phyloP scores from a whole-genome alignment of 1,140 invertebrate genomes.

The silkworm (Bombyx mori) region DNA sequence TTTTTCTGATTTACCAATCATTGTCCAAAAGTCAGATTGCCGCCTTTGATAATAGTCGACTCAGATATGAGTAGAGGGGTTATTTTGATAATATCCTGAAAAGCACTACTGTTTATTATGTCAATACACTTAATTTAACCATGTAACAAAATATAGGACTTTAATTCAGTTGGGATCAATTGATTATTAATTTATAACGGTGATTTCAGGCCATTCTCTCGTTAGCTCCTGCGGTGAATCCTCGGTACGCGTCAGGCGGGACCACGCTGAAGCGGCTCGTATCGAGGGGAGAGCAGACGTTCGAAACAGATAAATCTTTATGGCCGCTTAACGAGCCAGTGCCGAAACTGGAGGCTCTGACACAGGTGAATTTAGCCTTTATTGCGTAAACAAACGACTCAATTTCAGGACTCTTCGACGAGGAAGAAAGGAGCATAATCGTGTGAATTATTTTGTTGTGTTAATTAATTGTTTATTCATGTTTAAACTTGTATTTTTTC shows the following conservation, averaged over 20 bases:
- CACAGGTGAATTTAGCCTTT: conserved; percentile 30
- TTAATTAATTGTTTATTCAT: too few species aligned
- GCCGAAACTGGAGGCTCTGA: conserved; percentile 81
- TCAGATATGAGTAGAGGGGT: too few species aligned
- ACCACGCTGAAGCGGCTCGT: conserved; percentile 72
- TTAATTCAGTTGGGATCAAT: neutral
- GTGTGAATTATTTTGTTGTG: too few species aligned
- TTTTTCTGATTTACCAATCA: too few species aligned
- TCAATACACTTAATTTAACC: neutral
- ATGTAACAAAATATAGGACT: neutral
- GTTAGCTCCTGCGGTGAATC: conserved; percentile 55
- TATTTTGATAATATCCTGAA: too few species aligned
- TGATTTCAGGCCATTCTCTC: conserved; percentile 69
- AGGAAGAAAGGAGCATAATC: neutral
- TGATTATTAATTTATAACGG: neutral
- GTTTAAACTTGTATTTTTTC: too few species aligned
- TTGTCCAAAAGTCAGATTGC: too few species aligned
- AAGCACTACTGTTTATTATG: too few species aligned
- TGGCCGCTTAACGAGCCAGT: conserved; percentile 82
- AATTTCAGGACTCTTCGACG: neutral
- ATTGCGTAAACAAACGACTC: neutral
- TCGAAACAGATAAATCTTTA: conserved; percentile 72
- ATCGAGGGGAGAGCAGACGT: conserved; percentile 81
- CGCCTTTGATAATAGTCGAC: too few species aligned
- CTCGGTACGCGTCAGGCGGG: conserved; percentile 70